A percentile compares a stretch with the other conserved stretches of the same genome.
Evolutionary conservation across 2,888 invertebrate genomes (phyloP).

Genomic region (Lycocerus yunnanus): DNA sequence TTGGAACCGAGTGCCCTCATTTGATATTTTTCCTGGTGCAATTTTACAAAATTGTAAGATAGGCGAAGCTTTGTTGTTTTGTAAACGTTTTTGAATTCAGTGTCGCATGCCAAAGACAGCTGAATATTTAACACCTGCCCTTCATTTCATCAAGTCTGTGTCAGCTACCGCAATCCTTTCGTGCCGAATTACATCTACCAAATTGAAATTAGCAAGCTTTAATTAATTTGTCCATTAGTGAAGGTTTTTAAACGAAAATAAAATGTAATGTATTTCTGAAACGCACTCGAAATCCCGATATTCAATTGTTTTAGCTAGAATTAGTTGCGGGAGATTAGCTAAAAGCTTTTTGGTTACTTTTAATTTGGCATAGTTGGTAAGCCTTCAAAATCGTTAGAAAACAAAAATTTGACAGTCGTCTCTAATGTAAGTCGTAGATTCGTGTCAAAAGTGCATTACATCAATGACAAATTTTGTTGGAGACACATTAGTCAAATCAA

Average conservation of each 20-base stretch:
- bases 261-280: not conserved
- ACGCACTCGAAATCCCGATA: not conserved
- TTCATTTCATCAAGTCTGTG: slow-evolving; percentile 42
- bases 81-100: slow-evolving; percentile 22
- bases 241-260: not conserved
- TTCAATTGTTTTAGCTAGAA: not conserved
- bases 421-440: slow-evolving; percentile 29
- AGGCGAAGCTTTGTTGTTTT: slow-evolving; percentile 34
- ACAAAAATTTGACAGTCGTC: not conserved
- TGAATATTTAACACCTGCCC: slow-evolving; percentile 42
- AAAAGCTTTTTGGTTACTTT: not conserved
- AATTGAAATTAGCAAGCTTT: slow-evolving; percentile 19
- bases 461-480: slow-evolving; percentile 39
- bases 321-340: not conserved
- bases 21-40: not conserved
- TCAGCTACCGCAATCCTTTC: slow-evolving; percentile 37
- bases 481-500: slow-evolving; percentile 41
- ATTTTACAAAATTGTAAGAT: slow-evolving; percentile 10
- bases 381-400: not conserved
- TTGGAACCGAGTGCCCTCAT: not conserved
- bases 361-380: not conserved
- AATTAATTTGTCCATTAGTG: not conserved
- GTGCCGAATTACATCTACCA: slow-evolving; percentile 21
- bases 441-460: slow-evolving; percentile 41
- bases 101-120: slow-evolving; percentile 39